Base-by-base conservation (phyloP, 2,888 invertebrate genomes). In the Brachyopa scutellaris region DNA sequence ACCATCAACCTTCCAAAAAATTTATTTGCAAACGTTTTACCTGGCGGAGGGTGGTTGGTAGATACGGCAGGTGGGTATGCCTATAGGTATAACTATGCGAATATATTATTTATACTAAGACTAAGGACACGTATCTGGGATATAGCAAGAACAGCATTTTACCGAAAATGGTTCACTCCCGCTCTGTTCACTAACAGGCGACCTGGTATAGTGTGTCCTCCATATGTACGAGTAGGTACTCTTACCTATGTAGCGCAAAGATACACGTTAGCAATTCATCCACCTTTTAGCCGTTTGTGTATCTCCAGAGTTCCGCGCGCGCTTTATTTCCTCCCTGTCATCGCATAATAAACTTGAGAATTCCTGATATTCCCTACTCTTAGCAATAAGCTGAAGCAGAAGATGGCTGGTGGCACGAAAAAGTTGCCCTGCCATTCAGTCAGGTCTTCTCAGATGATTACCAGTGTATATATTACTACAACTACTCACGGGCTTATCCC, bases 21-120 rank as follows among this genome's bases (percentile, higher is more conserved):
- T 82, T 77, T 82, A 82, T 82, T 82, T 72, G 82, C 82, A 53
- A 82, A 66, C 82, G 11, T 77, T 76, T 76, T 70, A 82, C 80
- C 76, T 77, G 76, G 29, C 69, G 38, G 70, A 59, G 36, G 26
- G 26, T 66, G 57, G n/a, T n/a, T n/a, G n/a, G n/a, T n/a, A n/a
- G n/a, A n/a, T n/a, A n/a, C n/a, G n/a, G n/a, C n/a, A n/a, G n/a
- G n/a, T n/a, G n/a, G n/a, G n/a, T n/a, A n/a, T n/a, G n/a, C n/a
- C n/a, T n/a, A n/a, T n/a, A n/a, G n/a, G n/a, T n/a, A n/a, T n/a
- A 57, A 57, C 57, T 74, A 74, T 49, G 57, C 74, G 66, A 77
- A 82, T 82, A 82, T 66, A 77, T 82, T 82, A 82, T 82, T 82
- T 77, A 82, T 77, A 45, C 53, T 51, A 70, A 64, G 66, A 66